Evolutionary conservation across 2,113 vertebrate genomes (phyloP), one percentile per base, ranked within the genome.

Genomic region (Pampusana beccarii): DNA sequence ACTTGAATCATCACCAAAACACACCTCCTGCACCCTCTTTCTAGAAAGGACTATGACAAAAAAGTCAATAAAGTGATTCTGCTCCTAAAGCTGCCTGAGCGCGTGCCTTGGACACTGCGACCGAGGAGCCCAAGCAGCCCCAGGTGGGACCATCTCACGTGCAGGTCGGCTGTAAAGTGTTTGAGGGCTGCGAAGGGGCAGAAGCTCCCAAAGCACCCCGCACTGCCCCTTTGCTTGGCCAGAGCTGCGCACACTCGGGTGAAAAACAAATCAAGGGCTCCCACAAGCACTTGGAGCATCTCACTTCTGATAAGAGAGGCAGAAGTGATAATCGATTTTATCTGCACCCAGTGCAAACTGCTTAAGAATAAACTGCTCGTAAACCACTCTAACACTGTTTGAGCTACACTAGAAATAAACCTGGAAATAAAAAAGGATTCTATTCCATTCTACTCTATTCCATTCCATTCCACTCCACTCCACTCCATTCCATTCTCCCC

Each of bases 281-380:
- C 82, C 88, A 86, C 29, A 16, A 95, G 54, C 46, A 80, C 57
- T 34, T 65, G 86, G 71, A 93, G 48, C 48, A 54, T 91, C 95
- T 91, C 40, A 74, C 11, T 90, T 87, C 80, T 80, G 42, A 94
- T 83, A 96, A 94, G 58, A 89, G 85, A 93, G 88, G n/a, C 6
- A 86, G 26, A 90, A 90, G 75, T 48, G 96, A 90, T 93, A 94
- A 95, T 70, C 90, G 73, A 97, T 95, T 94, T 93, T 96, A 95
- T 94, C 93, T 93, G 72, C 34, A 72, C 42, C 58, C 65, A 56
- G 1, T 81, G 92, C 78, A 87, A 88, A 83, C 69, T 75, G 79
- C 80, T 93, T 80, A 69, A 90, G 91, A 91, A 79, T 95, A 91
- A 96, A 92, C 80, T 86, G 83, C 83, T 81, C 90, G 71, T 92